Evolutionary conservation across 1,140 invertebrate species (phyloP), one percentile per base, ranked within the genome.

Genomic region (Littorina saxatilis): DNA sequence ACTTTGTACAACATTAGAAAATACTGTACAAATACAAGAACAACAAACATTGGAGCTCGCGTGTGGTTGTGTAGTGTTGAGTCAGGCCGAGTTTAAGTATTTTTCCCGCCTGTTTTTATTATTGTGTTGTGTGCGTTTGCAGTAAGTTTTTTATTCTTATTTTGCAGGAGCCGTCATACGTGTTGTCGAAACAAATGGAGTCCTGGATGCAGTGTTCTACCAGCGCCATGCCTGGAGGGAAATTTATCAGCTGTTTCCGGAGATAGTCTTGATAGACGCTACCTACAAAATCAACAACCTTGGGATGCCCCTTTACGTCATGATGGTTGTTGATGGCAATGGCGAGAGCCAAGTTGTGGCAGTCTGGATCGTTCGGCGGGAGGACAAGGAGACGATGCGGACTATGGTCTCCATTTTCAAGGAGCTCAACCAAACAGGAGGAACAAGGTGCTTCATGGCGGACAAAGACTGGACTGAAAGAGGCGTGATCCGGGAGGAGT

Each of bases 281-380:
- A 77, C 75, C n/a, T 77, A 77, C 75, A 77, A 77, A 37, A 7
- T 77, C 15, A 77, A 77, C 35, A 55, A 77, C 29, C 35, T 77
- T 27, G n/a, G 75, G 9, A 77, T 77, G 75, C 75, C 75, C 7
- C 75, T 77, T 9, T 77, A 77, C 50, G 13, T 77, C 17, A n/a
- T 77, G 11, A 11, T 77, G 39, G n/a, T 15, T 23, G 75, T 77
- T 15, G 75, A 77, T 52, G 75, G 75, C 5, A 77, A 77, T 77
- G 75, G 75, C 27, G 75, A 77, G 55, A 52, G 43, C n/a, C 5
- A 52, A 17, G 47, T 77, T 47, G 50, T 77, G 15, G 75, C 75
- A 7, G n/a, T 77, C 4, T 77, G 75, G 75, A 20, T 77, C n/a
- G 75, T 77, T 5, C 5, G 7, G 40, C 27, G 40, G 27, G 75